Evolutionary conservation across 2,888 invertebrate genomes (phyloP).

Genomic region (Hetaerina titia): DNA sequence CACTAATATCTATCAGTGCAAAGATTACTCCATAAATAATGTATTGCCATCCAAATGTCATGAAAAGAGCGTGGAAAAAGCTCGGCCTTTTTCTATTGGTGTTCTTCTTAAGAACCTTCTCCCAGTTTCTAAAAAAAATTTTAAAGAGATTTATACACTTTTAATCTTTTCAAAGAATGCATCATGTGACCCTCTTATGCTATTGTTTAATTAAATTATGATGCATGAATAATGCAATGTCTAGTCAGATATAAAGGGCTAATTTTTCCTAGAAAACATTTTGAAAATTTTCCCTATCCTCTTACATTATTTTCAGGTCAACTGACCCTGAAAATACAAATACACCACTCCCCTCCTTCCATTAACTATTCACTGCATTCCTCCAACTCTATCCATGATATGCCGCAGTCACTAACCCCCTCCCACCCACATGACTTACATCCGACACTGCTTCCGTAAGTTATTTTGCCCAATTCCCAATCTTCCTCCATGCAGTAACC

Average conservation of each 20-base stretch:
- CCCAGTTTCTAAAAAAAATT: conserved; percentile 79
- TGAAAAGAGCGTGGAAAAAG: conserved; percentile 77
- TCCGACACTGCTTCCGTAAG: too few relatives aligned
- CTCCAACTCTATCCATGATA: too few relatives aligned
- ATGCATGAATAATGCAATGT: conserved; percentile 37
- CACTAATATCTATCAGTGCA: conserved; percentile 76
- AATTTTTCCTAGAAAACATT: not conserved
- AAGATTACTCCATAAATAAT: conserved; percentile 77
- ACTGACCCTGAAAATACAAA: too few relatives aligned
- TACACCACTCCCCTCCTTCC: too few relatives aligned
- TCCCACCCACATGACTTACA: too few relatives aligned
- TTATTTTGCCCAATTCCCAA: too few relatives aligned
- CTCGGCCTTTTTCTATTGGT: conserved; percentile 77
- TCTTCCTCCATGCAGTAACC: too few relatives aligned
- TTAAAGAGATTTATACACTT: not conserved
- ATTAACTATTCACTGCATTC: too few relatives aligned
- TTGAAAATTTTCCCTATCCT: not conserved
- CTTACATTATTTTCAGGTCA: not conserved
- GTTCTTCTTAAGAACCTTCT: conserved; percentile 79
- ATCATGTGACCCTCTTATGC: not conserved
- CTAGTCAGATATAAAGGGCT: not conserved
- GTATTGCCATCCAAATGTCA: conserved; percentile 77
- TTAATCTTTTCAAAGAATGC: not conserved
- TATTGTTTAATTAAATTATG: not conserved
- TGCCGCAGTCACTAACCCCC: too few relatives aligned